Percentiles rank a stretch among this genome's conserved stretches.
These are phyloP conservation scores for Aphyosemion australe DNA, from an alignment of 2,113 vertebrate species.

Conservation along the genomic window DNA sequence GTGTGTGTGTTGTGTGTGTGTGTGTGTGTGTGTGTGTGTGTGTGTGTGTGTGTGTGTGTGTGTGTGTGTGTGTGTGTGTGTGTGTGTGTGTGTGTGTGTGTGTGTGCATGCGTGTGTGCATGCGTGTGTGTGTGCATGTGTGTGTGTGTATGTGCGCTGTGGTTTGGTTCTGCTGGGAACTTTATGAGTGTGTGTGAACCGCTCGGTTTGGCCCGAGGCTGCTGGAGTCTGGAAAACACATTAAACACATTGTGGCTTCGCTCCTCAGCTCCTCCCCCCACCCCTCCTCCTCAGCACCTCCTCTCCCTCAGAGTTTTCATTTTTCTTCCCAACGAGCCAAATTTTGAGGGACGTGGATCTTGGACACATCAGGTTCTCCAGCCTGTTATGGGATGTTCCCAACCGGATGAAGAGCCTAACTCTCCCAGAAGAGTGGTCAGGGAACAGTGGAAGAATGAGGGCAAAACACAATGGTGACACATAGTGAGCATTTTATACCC, in stretches of 20 bases:
- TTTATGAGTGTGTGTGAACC: constrained; percentile 55
- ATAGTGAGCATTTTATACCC: no score
- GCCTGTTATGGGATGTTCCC: no score
- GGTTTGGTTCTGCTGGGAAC: constrained; percentile 47
- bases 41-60: constrained; percentile 45
- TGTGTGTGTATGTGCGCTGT: constrained; percentile 14
- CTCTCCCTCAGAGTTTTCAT: no score
- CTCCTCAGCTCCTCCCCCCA: not conserved
- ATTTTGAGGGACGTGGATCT: no score
- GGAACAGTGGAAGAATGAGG: no score
- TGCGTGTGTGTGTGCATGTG: constrained; percentile 8
- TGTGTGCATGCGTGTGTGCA: no score
- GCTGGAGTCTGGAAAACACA: constrained; percentile 58
- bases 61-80: not conserved
- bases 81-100: constrained; percentile 5
- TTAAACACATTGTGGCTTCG: constrained; percentile 11
- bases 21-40: not conserved
- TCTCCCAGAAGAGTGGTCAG: no score
- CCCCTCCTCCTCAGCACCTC: not conserved
- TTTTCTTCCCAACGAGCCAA: no score
- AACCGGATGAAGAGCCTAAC: no score
- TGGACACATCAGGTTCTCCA: no score
- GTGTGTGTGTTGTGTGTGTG: not conserved
- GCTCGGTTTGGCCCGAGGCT: constrained; percentile 51
- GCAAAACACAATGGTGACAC: no score